These are phyloP conservation scores for Upupa epops DNA, from an alignment of 2,113 vertebrate genomes.

Conservation along the genomic window DNA sequence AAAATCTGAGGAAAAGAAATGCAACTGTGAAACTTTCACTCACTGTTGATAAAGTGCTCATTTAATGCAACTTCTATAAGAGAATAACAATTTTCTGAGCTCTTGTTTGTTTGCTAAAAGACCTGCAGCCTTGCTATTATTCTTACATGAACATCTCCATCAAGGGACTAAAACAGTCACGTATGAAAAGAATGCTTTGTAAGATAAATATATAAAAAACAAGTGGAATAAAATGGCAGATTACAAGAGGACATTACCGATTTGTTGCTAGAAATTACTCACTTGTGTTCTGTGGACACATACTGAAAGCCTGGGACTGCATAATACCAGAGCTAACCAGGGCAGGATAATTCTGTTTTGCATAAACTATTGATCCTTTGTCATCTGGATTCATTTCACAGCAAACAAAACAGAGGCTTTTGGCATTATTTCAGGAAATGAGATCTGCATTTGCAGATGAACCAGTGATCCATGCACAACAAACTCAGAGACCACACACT, in stretches of 20 bases:
- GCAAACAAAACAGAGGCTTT: not conserved
- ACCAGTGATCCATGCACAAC: not conserved
- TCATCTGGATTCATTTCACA: not conserved
- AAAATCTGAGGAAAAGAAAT: not conserved
- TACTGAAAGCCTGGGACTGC: not conserved
- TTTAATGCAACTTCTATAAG: not conserved
- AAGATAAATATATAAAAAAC: not conserved
- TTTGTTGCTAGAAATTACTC: not conserved
- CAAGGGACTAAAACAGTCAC: not conserved
- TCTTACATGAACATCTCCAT: not conserved
- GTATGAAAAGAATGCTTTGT: not conserved
- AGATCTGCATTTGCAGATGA: not conserved
- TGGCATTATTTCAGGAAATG: not conserved
- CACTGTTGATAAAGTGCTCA: not conserved
- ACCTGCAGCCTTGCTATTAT: not conserved
- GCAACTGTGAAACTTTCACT: not conserved
- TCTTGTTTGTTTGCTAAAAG: not conserved
- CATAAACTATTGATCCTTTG: not conserved
- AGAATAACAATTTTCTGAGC: not conserved
- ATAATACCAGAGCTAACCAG: not conserved
- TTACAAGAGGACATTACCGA: not conserved
- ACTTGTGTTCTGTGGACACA: not conserved
- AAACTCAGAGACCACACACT: not conserved
- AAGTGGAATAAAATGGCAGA: not conserved
- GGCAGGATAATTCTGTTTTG: not conserved